A percentile compares a stretch with the other conserved stretches of the same genome.
Evolutionary conservation across 2,113 vertebrate species (phyloP).

Genomic region (Trachemys scripta): DNA sequence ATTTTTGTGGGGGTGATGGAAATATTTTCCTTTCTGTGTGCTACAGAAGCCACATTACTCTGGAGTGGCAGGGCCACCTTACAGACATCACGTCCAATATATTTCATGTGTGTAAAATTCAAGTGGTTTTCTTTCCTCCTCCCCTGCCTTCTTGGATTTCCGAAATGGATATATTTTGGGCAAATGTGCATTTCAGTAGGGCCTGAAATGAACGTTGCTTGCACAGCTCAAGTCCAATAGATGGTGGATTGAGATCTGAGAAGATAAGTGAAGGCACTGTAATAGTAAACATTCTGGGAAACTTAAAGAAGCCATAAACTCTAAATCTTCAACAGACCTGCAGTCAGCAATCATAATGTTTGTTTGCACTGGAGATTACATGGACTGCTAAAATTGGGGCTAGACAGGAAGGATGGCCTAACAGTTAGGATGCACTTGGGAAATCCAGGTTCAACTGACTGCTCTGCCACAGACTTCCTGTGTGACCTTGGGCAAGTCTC

Average conservation of each 20-base stretch:
- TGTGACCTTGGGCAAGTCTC: not conserved
- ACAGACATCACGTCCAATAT: not conserved
- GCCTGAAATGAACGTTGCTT: not conserved
- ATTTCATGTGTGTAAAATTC: accelerated
- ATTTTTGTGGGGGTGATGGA: not conserved
- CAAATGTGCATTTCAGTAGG: accelerated
- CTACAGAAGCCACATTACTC: not conserved
- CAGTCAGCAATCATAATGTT: not conserved
- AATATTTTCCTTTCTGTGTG: accelerated
- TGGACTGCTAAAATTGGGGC: not conserved
- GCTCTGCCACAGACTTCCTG: not conserved
- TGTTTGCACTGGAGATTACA: not conserved
- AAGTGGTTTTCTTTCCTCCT: not conserved
- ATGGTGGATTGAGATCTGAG: not conserved
- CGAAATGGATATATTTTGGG: not conserved
- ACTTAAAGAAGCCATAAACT: not conserved
- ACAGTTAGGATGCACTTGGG: not conserved
- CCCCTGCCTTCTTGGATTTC: not conserved
- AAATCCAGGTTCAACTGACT: not conserved
- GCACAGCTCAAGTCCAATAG: accelerated
- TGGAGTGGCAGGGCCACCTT: accelerated
- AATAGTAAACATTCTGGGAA: not conserved
- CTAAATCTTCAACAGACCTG: not conserved
- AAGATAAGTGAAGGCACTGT: accelerated
- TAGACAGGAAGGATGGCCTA: not conserved